A percentile compares a stretch with the other conserved stretches of the same genome.
phyloP scores from a whole-genome alignment of 1,140 invertebrate genomes.

The Stenopsyche tienmushanensis region DNA sequence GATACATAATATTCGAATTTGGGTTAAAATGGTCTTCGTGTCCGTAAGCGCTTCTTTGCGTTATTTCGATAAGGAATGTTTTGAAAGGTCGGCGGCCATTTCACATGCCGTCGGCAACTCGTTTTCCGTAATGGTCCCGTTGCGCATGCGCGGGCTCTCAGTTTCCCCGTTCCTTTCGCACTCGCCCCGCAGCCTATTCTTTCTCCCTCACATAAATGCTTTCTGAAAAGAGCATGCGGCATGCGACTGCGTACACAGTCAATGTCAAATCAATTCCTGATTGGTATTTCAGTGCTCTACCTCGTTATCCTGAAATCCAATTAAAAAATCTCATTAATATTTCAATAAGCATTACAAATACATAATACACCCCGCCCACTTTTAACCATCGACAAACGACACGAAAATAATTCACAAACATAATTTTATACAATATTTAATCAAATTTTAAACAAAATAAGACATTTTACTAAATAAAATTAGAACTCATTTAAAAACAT shows the following conservation, averaged over 20 bases:
- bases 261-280: conserved; percentile 41
- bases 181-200: not conserved
- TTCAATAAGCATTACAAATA: not conserved
- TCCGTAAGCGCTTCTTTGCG: not conserved
- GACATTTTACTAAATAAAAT: too few species aligned
- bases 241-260: conserved; percentile 35
- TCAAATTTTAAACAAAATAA: too few species aligned
- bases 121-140: not conserved
- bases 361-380: too few species aligned
- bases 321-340: conserved; percentile 7
- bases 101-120: conserved; percentile 32
- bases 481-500: too few species aligned
- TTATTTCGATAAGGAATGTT: conserved; percentile 7
- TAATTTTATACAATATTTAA: too few species aligned
- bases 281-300: conserved; percentile 34
- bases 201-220: conserved; percentile 30
- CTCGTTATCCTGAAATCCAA: conserved; percentile 24
- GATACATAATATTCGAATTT: not conserved
- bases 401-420: too few species aligned
- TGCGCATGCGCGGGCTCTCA: conserved; percentile 31
- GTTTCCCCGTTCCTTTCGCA: conserved; percentile 18
- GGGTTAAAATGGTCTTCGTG: not conserved
- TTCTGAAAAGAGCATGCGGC: conserved; percentile 25
- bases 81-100: conserved; percentile 29
- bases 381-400: too few species aligned